Base-by-base conservation (phyloP, 2,797 vertebrate genomes). In the Pteronotus mesoamericanus region DNA sequence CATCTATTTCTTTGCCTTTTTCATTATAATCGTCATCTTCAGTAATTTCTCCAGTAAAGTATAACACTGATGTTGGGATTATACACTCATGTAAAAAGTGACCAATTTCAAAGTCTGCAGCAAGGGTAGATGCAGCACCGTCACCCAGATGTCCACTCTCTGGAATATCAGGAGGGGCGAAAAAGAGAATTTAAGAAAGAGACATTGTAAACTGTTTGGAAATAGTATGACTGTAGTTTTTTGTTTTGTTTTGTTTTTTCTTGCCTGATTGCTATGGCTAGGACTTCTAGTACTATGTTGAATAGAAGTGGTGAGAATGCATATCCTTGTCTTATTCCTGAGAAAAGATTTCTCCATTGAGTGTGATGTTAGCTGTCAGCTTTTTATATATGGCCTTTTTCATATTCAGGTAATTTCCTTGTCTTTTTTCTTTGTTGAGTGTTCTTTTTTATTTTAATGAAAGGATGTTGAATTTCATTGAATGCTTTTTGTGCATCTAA, bases 41-140 rank as follows among this genome's bases (percentile, higher is more conserved):
- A 75, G 99, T 99, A 97, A 99, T 99, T 98, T 99, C 99, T 95
- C 99, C 99, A 75, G 99, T 99, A 97, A 99, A 99, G 98, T 99
- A 99, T 51, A 99, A 98, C 93, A 99, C 99, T 5, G 99, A 99
- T 96, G 99, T 99, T 29, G 99, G 99, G 22, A 99, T 99, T 90
- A 99, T 99, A 42, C 99, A 99, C 94, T 99, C 99, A 24, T 99
- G 99, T 97, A 99, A 98, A 98, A 99, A 99, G 97, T 99, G 99
- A 79, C 99, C 99, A 39, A 99, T 99, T 98, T 99, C 99, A 94
- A 99, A 99, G 98, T 99, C 99, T 55, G 99, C 99, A 78, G 99
- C 99, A 77, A 99, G 99, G 92, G 99, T 98, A 1, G 99, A 99
- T 98, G 99, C 99, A 0, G 99, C 98, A 98, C 99, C 99, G 98